A percentile compares a stretch with the other conserved stretches of the same genome.
Conservation (phyloP, 2,113 vertebrate genomes). For the Gasterosteus aculeatus region DNA sequence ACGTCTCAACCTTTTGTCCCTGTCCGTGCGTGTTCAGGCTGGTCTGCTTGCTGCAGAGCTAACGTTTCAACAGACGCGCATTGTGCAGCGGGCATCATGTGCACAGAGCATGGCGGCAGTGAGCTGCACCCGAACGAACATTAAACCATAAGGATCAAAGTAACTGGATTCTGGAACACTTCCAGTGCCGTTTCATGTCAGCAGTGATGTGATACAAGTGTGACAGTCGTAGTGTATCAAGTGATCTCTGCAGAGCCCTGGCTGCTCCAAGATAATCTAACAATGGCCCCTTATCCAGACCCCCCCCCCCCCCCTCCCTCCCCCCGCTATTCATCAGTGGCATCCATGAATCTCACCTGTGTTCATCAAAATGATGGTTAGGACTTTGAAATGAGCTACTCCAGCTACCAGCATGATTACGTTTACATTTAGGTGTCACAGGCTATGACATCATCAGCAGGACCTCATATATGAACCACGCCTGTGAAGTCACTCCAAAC, state of each 20-base stretch:
- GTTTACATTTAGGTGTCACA: not conserved
- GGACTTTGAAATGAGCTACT: not conserved
- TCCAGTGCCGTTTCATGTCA: not conserved
- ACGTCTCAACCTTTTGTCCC: not conserved
- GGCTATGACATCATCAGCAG: not conserved
- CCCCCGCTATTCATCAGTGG: not conserved
- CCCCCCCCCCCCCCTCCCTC: not conserved
- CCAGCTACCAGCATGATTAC: not conserved
- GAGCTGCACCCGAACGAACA: not conserved
- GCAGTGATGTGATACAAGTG: not conserved
- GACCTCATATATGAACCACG: not conserved
- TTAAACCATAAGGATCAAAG: not conserved
- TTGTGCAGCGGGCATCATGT: not conserved
- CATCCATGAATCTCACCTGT: not conserved
- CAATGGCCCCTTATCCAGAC: not conserved
- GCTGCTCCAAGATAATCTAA: not conserved
- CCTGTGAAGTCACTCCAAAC: not conserved
- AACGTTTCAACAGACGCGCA: not conserved
- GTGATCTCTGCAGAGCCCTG: not conserved
- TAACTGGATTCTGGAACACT: not conserved
- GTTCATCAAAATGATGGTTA: not conserved
- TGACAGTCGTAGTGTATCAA: not conserved
- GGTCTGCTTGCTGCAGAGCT: too few species aligned
- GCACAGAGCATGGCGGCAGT: not conserved
- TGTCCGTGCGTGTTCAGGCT: not conserved